These are phyloP conservation scores for Branchellion lobata DNA, from an alignment of 2,888 invertebrate species.

Conservation along the genomic window DNA sequence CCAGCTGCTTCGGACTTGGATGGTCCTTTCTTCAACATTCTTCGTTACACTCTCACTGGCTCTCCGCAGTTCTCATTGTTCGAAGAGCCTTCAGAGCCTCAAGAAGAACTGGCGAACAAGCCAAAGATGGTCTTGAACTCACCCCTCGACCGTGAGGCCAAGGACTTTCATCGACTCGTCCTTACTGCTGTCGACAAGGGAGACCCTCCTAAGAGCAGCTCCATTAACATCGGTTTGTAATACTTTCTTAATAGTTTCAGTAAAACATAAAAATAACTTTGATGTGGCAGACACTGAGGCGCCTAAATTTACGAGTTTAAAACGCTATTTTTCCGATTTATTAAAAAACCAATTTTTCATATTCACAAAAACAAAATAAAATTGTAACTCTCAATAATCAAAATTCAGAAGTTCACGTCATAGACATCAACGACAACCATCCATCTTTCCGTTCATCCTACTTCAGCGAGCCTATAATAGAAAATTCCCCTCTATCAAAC, in stretches of 20 bases:
- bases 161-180: conserved; percentile 1
- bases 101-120: neutral
- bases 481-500: neutral
- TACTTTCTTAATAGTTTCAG: neutral
- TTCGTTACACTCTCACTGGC: neutral
- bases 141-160: neutral
- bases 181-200: neutral
- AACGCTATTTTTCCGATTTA: too few species aligned
- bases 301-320: too few species aligned
- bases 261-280: too few species aligned
- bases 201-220: neutral
- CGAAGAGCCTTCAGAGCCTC: neutral
- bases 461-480: neutral
- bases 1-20: conserved; percentile 7
- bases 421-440: neutral
- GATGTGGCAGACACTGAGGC: too few species aligned
- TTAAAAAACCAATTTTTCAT: too few species aligned
- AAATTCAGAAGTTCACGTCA: neutral
- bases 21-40: neutral
- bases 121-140: neutral
- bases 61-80: neutral
- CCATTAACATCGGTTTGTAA: neutral
- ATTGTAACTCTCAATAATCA: too few species aligned
- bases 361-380: too few species aligned
- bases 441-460: conserved; percentile 3